Evolutionary conservation across 2,888 invertebrate species (phyloP), one percentile per base, ranked within the genome.

Genomic region (Amphipoea lucens): DNA sequence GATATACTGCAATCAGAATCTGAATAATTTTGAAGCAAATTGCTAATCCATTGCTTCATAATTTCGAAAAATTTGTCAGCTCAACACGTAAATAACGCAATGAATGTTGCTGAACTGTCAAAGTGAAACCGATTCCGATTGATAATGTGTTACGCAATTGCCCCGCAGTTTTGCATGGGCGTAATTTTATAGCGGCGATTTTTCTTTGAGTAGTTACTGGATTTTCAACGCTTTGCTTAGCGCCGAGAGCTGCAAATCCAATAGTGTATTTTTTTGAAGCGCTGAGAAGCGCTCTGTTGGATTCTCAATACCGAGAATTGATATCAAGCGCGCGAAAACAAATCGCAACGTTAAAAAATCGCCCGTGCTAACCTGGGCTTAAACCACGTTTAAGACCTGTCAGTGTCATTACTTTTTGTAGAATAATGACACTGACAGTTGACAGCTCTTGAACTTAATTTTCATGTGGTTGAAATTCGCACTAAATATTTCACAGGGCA

Each of bases 401-500:
- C 20, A 29, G 12, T 48, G 48, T 12, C 12, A 23, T 68, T n/a
- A n/a, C 14, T 42, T n/a, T 42, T n/a, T 67, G 17, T 67, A 2
- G 17, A 67, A 67, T 51, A 23, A 36, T 51, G 20, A 51, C 20
- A 1, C 6, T 29, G 20, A 51, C 20, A 1, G 3, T 29, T 48
- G 67, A n/a, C n/a, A n/a, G 20, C 20, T 69, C 29, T 69, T 69
- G 12, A 48, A 29, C 20, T 12, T 29, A 14, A 12, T 62, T 62
- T 29, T 14, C 2, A 29, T 65, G 36, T 36, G 20, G 17, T 20
- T 63, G 36, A 36, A 65, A 65, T 40, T 65, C 4, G 20, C 36
- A 65, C 40, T 70, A 45, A 48, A 70, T 79, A 57, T 23, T 81
- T 57, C 36, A 60, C 40, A 51, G 57, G 23, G 6, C 36, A 20